Evolutionary conservation across 2,888 invertebrate species (phyloP).

Genomic region (Chrysomela aeneicollis): DNA sequence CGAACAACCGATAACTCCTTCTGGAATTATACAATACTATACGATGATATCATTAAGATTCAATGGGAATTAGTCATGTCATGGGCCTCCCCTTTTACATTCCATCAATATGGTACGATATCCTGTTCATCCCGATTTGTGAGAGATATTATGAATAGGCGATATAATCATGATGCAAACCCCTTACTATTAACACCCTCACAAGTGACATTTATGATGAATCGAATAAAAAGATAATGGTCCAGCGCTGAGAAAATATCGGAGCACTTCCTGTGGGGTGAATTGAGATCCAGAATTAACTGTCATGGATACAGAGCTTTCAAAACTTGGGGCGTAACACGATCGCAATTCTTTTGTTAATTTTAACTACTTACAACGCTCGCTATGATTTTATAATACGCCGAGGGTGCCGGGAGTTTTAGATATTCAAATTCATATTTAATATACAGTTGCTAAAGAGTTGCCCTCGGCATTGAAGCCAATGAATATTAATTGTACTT

Average conservation of each 20-base stretch:
- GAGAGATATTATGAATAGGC: constrained; percentile 32
- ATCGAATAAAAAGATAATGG: constrained; percentile 59
- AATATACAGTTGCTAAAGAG: constrained; percentile 51
- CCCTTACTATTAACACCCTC: constrained; percentile 57
- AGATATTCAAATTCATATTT: constrained; percentile 60
- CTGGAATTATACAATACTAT: no score
- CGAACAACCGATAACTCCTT: no score
- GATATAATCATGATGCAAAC: constrained; percentile 37
- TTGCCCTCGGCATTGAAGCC: constrained; percentile 45
- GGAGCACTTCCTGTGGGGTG: constrained; percentile 56
- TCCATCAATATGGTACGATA: background rate
- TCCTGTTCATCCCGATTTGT: background rate
- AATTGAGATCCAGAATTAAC: constrained; percentile 54
- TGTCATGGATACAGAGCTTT: constrained; percentile 59
- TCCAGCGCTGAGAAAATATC: constrained; percentile 56
- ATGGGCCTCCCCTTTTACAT: background rate
- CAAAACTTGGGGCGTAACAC: constrained; percentile 55
- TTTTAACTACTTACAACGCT: constrained; percentile 53
- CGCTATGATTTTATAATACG: constrained; percentile 55
- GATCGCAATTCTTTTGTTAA: constrained; percentile 52
- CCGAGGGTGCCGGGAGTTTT: constrained; percentile 51
- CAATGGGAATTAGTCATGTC: no score
- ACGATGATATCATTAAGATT: no score
- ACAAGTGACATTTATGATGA: constrained; percentile 58
- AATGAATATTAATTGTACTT: constrained; percentile 57